Conservation (phyloP, 2,797 vertebrate species). For the Vipera ursinii region DNA sequence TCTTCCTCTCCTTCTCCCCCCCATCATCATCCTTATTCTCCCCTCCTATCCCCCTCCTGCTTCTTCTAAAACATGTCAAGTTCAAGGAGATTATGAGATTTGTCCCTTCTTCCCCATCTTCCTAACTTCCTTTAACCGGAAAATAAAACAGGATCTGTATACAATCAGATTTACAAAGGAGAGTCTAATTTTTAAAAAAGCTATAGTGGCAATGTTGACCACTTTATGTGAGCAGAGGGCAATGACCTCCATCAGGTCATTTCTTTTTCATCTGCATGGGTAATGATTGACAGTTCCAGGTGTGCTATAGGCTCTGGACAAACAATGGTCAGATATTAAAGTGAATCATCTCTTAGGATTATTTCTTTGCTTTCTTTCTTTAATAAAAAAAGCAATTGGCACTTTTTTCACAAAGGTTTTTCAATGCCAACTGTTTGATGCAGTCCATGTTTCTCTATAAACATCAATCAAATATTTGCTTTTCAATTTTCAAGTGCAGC, state of each 20-base stretch:
- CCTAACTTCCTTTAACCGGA: neutral
- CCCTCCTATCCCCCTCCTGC: neutral
- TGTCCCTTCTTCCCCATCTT: neutral
- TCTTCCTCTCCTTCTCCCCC: no score
- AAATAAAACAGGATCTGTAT: neutral
- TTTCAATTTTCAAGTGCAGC: conserved; percentile 1
- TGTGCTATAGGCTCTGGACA: neutral
- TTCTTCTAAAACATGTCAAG: neutral
- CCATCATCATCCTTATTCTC: neutral
- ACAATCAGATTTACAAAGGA: neutral
- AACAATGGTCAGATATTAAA: conserved; percentile 21
- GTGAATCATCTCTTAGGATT: neutral
- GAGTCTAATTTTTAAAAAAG: neutral
- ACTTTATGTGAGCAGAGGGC: neutral
- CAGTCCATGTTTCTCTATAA: neutral
- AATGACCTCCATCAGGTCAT: neutral
- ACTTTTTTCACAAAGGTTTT: neutral
- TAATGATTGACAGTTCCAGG: conserved; percentile 23
- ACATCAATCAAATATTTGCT: neutral
- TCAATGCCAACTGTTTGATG: neutral
- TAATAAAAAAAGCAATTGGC: neutral
- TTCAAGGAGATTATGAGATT: neutral
- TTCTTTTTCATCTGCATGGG: conserved; percentile 9
- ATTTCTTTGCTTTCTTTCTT: neutral
- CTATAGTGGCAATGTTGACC: neutral